Percentiles rank a stretch among this genome's conserved stretches.
Evolutionary conservation across 1,140 invertebrate genomes (phyloP).

Genomic region (Drosophila serrata): DNA sequence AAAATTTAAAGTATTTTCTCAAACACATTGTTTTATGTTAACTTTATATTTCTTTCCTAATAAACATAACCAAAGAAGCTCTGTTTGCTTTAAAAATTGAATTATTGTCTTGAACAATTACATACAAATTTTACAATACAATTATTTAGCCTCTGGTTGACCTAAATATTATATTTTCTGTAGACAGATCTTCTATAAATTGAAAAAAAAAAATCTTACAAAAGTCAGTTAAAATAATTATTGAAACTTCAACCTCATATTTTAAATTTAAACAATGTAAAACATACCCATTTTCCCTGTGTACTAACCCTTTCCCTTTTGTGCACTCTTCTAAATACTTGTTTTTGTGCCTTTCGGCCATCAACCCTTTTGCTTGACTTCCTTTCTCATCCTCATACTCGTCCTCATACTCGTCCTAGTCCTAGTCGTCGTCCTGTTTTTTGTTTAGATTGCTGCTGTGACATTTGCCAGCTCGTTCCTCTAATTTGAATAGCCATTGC

Average conservation of each 20-base stretch:
- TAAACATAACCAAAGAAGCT: no score
- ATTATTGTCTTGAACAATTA: no score
- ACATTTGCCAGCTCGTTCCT: conserved; percentile 49
- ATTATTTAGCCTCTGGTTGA: no score
- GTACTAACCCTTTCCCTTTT: conserved; percentile 5
- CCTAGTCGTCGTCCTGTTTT: conserved; percentile 10
- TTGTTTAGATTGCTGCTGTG: conserved; percentile 43
- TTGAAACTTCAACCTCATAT: background rate
- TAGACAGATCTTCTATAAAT: background rate
- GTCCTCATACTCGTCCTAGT: background rate
- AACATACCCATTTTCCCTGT: background rate
- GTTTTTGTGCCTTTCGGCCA: conserved; percentile 40
- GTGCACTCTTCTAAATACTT: conserved; percentile 12
- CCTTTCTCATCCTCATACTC: background rate
- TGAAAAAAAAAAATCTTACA: background rate
- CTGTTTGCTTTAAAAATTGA: no score
- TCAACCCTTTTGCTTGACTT: conserved; percentile 41
- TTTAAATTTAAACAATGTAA: background rate
- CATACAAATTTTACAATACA: no score
- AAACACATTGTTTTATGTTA: background rate
- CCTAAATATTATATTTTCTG: background rate
- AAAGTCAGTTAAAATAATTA: background rate
- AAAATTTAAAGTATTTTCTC: no score
- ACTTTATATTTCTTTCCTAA: background rate
- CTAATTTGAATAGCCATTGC: conserved; percentile 57